Conservation (phyloP, 2,888 invertebrate species). For the Apamea epomidion region DNA sequence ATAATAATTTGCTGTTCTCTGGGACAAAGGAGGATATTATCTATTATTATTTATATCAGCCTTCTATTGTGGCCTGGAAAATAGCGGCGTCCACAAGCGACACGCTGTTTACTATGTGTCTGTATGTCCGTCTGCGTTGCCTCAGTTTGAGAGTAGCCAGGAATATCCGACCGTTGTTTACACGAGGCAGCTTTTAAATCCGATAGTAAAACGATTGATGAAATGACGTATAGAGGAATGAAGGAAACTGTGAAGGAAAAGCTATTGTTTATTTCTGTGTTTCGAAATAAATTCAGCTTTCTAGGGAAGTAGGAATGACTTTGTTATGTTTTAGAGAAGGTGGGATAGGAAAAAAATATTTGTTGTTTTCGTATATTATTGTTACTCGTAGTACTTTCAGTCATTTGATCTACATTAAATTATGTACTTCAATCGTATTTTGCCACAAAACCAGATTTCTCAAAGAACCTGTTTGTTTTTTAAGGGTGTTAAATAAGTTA, state of each 20-base stretch:
- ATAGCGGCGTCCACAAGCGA: constrained; percentile 52
- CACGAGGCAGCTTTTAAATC: constrained; percentile 56
- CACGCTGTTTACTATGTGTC: constrained; percentile 64
- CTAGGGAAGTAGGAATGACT: not conserved
- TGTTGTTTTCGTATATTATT: not conserved
- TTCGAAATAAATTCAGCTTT: constrained; percentile 20
- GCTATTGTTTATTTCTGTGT: constrained; percentile 40
- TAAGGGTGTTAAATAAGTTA: too few species aligned
- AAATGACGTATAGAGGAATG: constrained; percentile 34
- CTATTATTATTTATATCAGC: not conserved
- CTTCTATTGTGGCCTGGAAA: constrained; percentile 42
- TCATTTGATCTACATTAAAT: not conserved
- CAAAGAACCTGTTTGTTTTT: not conserved
- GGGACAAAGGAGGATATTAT: not conserved
- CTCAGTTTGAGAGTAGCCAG: constrained; percentile 64
- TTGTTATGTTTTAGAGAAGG: not conserved
- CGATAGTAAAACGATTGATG: constrained; percentile 66
- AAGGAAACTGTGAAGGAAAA: constrained; percentile 31
- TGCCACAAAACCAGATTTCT: not conserved
- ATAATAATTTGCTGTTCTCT: not conserved
- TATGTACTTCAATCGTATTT: not conserved
- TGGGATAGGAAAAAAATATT: too few species aligned
- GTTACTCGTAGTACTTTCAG: not conserved
- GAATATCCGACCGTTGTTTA: constrained; percentile 66
- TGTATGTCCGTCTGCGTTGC: constrained; percentile 62